phyloP scores from a whole-genome alignment of 2,113 vertebrate species.

The Brevimyrus niger region DNA sequence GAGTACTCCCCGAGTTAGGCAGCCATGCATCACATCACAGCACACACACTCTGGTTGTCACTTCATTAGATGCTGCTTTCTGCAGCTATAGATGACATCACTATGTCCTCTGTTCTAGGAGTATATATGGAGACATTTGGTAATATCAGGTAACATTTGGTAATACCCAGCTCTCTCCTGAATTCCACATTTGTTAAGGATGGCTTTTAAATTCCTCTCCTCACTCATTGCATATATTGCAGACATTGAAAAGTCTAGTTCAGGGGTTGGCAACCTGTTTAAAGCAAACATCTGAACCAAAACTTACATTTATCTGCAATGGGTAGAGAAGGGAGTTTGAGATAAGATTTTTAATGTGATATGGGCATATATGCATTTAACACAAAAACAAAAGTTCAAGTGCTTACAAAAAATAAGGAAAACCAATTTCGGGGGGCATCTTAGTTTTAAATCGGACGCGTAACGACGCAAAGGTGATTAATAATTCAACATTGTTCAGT shows the following conservation, averaged over 20 bases:
- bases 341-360: too few species aligned
- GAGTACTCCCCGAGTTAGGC: neutral
- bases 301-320: too few species aligned
- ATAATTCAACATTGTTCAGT: too few species aligned
- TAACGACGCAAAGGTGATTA: too few species aligned
- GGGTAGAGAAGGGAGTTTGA: too few species aligned
- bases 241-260: neutral
- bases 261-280: too few species aligned
- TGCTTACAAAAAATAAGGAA: too few species aligned
- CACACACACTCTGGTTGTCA: neutral
- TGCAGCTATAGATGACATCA: neutral
- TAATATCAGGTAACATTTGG: neutral
- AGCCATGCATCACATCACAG: neutral
- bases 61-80: neutral
- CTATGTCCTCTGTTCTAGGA: neutral
- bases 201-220: neutral
- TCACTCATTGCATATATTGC: neutral
- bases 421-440: too few species aligned
- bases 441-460: too few species aligned
- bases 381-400: too few species aligned
- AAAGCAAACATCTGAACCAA: too few species aligned
- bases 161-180: neutral
- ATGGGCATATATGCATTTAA: too few species aligned
- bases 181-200: neutral
- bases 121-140: neutral